Base-by-base conservation (phyloP, 2,113 vertebrate genomes). In the Monopterus albus region DNA sequence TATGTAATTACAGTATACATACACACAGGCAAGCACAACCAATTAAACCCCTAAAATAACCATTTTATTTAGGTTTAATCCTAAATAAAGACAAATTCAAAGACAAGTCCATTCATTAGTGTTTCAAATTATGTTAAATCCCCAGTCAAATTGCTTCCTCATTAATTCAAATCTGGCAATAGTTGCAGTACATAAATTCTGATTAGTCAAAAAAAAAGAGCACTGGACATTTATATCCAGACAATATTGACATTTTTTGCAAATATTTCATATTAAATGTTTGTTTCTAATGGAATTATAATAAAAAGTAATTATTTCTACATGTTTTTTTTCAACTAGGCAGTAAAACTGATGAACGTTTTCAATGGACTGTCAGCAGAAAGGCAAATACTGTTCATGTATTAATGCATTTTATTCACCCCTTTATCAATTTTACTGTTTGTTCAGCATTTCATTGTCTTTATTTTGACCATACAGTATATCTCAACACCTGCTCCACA, bases 81-180 rank as follows among this genome's bases (percentile, higher is more conserved):
- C 31, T 62, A 50, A 40, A 72, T 21, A 55, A 36, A 72, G 18
- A 57, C 21, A 50, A 23, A 71, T 47, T 75, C 14, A 58, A 17
- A 67, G 35, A 65, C 11, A 25, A 18, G n/a, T 67, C 38, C 23
- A 56, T 66, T 71, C 52, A 78, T 70, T 75, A 58, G 36, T 18
- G 29, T 42, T 58, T 71, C 46, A 56, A 79, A 81, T 81, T 2
- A 70, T 15, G 25, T 13, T 18, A 3, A 69, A 87, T 69, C 50
- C 4, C 14, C 6, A 17, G 17, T 6, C 18, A 61, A 43, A 59
- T 60, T 28, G 28, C 33, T 33, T 50, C 25, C 35, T 23, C 21
- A 36, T 38, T 3, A 40, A 66, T 66, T 64, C 0, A 20, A 62
- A 64, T 68, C 39, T 36, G 33, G 28, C 17, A 57, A 21, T 31